Evolutionary conservation across 1,140 invertebrate species (phyloP).

Genomic region (Nephila pilipes): DNA sequence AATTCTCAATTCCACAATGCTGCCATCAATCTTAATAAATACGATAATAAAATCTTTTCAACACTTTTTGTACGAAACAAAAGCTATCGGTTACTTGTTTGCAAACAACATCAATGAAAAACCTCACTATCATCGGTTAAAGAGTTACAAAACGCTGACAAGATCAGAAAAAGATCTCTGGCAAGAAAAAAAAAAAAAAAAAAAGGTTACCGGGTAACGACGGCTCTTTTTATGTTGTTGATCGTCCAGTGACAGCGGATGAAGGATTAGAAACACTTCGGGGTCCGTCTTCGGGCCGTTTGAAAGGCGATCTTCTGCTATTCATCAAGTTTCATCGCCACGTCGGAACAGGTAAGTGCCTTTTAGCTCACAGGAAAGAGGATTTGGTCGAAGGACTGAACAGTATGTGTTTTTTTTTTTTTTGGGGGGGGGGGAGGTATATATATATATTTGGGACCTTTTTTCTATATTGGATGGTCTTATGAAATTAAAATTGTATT

Average conservation of each 20-base stretch:
- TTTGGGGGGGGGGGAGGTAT: not conserved
- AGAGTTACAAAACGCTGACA: not conserved
- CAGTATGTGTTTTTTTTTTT: not conserved
- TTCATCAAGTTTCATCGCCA: constrained; percentile 27
- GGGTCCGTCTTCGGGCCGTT: constrained; percentile 37
- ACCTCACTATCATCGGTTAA: not conserved
- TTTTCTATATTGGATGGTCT: not conserved
- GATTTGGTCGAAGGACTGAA: not conserved
- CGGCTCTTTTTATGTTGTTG: not conserved
- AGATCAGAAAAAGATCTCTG: not conserved
- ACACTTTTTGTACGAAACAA: too few relatives aligned
- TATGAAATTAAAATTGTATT: not conserved
- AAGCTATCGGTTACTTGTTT: too few relatives aligned
- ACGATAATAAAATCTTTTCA: too few relatives aligned
- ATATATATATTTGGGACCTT: not conserved
- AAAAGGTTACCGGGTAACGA: not conserved
- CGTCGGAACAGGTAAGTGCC: not conserved
- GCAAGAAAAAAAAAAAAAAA: not conserved
- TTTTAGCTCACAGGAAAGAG: not conserved
- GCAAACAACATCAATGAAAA: too few relatives aligned
- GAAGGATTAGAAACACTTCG: constrained; percentile 47
- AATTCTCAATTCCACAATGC: too few relatives aligned
- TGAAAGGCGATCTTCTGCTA: not conserved
- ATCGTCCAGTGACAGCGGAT: constrained; percentile 17
- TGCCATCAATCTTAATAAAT: too few relatives aligned